Percentiles rank a stretch among this genome's conserved stretches.
Conservation (phyloP, 2,888 invertebrate genomes). For the Hemicrepidius hirtus region DNA sequence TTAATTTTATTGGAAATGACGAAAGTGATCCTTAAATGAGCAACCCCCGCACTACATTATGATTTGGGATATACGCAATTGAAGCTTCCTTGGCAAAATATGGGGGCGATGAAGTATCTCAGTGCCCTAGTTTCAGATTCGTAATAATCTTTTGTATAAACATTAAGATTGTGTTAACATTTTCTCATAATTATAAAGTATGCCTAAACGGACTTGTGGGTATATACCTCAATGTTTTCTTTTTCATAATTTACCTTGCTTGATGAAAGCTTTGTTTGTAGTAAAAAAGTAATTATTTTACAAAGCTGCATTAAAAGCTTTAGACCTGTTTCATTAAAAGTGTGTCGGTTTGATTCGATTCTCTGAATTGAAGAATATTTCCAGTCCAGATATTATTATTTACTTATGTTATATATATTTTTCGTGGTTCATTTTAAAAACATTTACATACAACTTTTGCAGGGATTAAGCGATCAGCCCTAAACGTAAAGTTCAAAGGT, state of each 20-base stretch:
- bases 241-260: too few species aligned
- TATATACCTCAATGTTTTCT: too few species aligned
- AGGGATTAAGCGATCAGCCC: not conserved
- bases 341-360: too few species aligned
- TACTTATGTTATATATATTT: not conserved
- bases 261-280: too few species aligned
- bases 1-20: too few species aligned
- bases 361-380: too few species aligned
- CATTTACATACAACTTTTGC: not conserved
- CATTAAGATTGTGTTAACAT: not conserved
- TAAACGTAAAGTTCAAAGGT: slow-evolving; percentile 3
- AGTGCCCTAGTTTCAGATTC: not conserved
- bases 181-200: not conserved
- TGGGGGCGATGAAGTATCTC: not conserved
- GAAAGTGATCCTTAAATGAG: not conserved
- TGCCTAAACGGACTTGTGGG: not conserved
- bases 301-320: too few species aligned
- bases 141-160: not conserved
- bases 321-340: too few species aligned
- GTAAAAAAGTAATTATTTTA: too few species aligned
- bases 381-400: too few species aligned
- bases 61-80: not conserved
- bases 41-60: not conserved
- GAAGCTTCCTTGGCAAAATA: not conserved
- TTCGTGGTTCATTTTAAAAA: not conserved